These are phyloP conservation scores for Sepiola atlantica DNA, from an alignment of 2,888 invertebrate genomes.

Conservation along the genomic window DNA sequence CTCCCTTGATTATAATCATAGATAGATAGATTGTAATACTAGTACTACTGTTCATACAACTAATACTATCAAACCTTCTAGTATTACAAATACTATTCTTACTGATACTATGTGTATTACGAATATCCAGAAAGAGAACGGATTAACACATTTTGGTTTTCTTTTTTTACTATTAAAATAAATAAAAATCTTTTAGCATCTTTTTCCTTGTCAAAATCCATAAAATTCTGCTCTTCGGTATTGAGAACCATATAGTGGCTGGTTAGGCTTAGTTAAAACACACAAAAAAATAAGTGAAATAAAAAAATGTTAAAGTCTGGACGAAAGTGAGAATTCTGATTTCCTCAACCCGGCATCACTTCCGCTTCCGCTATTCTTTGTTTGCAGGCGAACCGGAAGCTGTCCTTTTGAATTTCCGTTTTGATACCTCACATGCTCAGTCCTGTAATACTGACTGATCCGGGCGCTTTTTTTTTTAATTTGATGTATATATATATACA, in stretches of 20 bases:
- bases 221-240: background rate
- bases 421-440: background rate
- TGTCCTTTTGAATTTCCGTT: constrained; percentile 5
- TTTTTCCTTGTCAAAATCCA: background rate
- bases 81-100: background rate
- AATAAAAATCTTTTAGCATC: background rate
- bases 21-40: too few relatives aligned
- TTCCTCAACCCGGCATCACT: constrained; percentile 11
- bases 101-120: background rate
- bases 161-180: background rate
- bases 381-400: constrained; percentile 22
- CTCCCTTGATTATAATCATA: too few relatives aligned
- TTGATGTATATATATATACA: too few relatives aligned
- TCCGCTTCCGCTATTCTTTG: constrained; percentile 22
- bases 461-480: background rate
- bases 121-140: background rate
- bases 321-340: background rate
- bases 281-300: too few relatives aligned
- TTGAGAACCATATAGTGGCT: background rate
- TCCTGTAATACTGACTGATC: background rate
- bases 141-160: background rate
- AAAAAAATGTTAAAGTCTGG: background rate
- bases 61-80: too few relatives aligned
- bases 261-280: background rate
- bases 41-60: too few relatives aligned